These are phyloP conservation scores for Triplophysa yarkandensis DNA, from an alignment of 2,797 vertebrate species.

Conservation along the genomic window DNA sequence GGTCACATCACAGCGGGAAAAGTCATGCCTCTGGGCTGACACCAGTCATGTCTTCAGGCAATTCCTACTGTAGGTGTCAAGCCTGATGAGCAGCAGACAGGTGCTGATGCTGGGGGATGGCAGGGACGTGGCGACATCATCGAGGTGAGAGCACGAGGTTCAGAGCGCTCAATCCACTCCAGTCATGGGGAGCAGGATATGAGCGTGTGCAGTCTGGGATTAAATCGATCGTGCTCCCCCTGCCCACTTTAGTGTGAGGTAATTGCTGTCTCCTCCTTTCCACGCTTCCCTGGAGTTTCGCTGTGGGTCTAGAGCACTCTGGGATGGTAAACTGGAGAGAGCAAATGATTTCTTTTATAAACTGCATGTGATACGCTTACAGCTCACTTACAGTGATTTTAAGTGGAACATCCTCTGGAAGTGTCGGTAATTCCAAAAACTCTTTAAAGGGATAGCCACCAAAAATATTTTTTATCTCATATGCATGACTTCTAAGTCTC, in stretches of 20 bases:
- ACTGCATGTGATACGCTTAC: background rate
- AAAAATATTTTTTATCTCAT: too few relatives aligned
- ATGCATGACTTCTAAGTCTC: too few relatives aligned
- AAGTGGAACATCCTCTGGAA: background rate
- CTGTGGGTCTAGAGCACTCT: slow-evolving; percentile 22
- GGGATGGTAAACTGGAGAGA: slow-evolving; percentile 15
- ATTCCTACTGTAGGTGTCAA: slow-evolving; percentile 18
- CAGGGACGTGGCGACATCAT: slow-evolving; percentile 1
- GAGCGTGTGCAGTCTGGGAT: slow-evolving; percentile 31
- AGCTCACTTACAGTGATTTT: slow-evolving; percentile 10
- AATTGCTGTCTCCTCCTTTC: slow-evolving; percentile 40
- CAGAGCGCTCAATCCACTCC: slow-evolving; percentile 16
- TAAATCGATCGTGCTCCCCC: slow-evolving; percentile 42
- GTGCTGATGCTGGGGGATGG: slow-evolving; percentile 18
- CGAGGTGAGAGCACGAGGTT: slow-evolving; percentile 8
- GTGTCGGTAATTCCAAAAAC: slow-evolving; percentile 1
- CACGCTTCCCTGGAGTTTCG: slow-evolving; percentile 25
- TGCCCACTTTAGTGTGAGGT: slow-evolving; percentile 45
- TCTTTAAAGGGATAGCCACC: background rate
- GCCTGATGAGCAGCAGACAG: slow-evolving; percentile 33
- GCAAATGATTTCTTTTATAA: slow-evolving; percentile 22
- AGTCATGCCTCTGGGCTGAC: slow-evolving; percentile 29
- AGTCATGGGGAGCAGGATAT: slow-evolving; percentile 26
- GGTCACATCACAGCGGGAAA: slow-evolving; percentile 6
- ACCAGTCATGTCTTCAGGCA: slow-evolving; percentile 7